Percentiles rank a stretch among this genome's conserved stretches.
These are phyloP conservation scores for Drosophila mettleri DNA, from an alignment of 2,888 invertebrate species.

Conservation along the genomic window DNA sequence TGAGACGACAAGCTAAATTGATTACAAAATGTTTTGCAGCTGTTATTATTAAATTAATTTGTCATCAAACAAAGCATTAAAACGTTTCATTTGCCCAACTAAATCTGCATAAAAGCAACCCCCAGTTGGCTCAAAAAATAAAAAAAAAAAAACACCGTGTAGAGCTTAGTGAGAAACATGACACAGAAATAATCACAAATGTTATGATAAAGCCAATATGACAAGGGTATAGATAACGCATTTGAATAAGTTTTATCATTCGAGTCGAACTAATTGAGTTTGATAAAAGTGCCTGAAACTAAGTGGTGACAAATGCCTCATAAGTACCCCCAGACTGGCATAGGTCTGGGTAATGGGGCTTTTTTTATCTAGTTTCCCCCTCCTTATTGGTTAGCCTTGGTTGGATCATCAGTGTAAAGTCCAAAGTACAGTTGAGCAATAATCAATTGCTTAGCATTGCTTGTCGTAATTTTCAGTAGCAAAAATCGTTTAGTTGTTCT, in stretches of 20 bases:
- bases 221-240: slow-evolving; percentile 40
- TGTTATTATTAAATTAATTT: slow-evolving; percentile 80
- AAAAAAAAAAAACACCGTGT: slow-evolving; percentile 56
- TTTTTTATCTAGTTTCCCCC: slow-evolving; percentile 24
- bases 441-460: slow-evolving; percentile 71
- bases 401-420: slow-evolving; percentile 62
- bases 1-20: slow-evolving; percentile 52
- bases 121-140: slow-evolving; percentile 29
- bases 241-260: slow-evolving; percentile 67
- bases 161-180: slow-evolving; percentile 65
- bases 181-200: slow-evolving; percentile 80
- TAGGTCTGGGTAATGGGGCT: neutral
- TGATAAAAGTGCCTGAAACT: slow-evolving; percentile 63
- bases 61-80: slow-evolving; percentile 70
- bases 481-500: slow-evolving; percentile 35
- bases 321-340: slow-evolving; percentile 15
- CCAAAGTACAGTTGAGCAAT: slow-evolving; percentile 76
- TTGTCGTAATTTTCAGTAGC: slow-evolving; percentile 61
- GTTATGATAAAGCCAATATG: slow-evolving; percentile 67
- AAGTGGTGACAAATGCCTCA: slow-evolving; percentile 55
- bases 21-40: slow-evolving; percentile 79
- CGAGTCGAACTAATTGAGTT: slow-evolving; percentile 71
- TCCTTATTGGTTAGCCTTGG: slow-evolving; percentile 18
- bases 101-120: slow-evolving; percentile 74
- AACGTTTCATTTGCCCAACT: slow-evolving; percentile 14